Base-by-base conservation (phyloP, 2,797 vertebrate species). In the Calcarius lapponicus region DNA sequence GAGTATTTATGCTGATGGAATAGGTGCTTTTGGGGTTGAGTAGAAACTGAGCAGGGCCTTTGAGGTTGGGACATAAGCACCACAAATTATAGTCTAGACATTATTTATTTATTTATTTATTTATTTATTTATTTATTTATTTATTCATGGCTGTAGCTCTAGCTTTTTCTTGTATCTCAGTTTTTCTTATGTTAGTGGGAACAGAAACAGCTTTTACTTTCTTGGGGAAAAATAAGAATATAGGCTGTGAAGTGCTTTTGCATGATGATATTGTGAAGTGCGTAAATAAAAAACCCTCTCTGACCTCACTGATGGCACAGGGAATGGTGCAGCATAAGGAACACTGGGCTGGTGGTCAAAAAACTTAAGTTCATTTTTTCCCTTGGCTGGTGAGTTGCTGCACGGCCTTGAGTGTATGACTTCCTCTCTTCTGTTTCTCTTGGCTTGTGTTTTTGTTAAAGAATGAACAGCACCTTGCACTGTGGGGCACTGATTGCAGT, bases 381-480 rank as follows among this genome's bases (percentile, higher is more conserved):
- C 26, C 36, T 92, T 92, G 75, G 69, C 54, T 88, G 43, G 54
- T 65, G 79, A 92, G 57, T 36, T 86, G 61, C 47, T 89, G 28
- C 43, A 42, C 0, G 28, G 80, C 56, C 78, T 84, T 86, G 56
- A 69, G n/a, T 51, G 12, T 31, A 53, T 69, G 82, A 91, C 76
- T 94, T 92, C 48, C 34, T 71, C 43, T 91, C 83, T 88, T 69
- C 78, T 90, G 61, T 86, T 89, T 87, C 64, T 74, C 82, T 88
- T 87, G 80, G 56, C 36, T 89, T 86, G 25, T 48, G 14, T 58
- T 90, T 92, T 79, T 81, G 72, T 78, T 67, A 74, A 91, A 95
- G 47, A 73, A 65, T 40, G 62, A 96, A 65, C 75, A 86, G 54
- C 43, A 91, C 90, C 93, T 91, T 94, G 80, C 85, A 84, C 85